phyloP scores from a whole-genome alignment of 2,888 invertebrate species.

The Achlya flavicornis region DNA sequence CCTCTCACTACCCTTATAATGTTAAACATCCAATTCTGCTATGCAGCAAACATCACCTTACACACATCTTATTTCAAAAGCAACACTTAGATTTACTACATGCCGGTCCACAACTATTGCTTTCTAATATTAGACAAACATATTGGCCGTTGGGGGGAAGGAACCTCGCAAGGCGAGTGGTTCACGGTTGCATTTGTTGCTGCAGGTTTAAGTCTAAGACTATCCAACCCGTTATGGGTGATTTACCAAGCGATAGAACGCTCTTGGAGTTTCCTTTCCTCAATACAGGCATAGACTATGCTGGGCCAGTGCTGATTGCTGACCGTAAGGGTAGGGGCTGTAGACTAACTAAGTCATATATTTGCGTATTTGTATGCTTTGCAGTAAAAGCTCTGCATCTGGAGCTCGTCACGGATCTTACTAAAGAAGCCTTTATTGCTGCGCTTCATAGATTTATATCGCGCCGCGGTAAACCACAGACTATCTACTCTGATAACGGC shows the following conservation, averaged over 20 bases:
- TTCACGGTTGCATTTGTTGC: no score
- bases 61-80: no score
- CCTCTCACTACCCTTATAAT: no score
- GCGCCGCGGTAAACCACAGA: slow-evolving; percentile 5
- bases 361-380: slow-evolving; percentile 19
- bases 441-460: slow-evolving; percentile 7
- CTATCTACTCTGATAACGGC: slow-evolving; percentile 6
- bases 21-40: no score
- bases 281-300: slow-evolving; percentile 23
- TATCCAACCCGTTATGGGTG: slow-evolving; percentile 21
- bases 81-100: no score
- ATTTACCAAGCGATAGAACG: slow-evolving; percentile 15
- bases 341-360: slow-evolving; percentile 21
- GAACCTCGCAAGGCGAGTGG: no score
- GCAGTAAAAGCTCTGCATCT: slow-evolving; percentile 14
- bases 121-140: no score
- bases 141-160: no score
- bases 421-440: not conserved
- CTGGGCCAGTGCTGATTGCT: slow-evolving; percentile 24
- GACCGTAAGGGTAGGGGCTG: slow-evolving; percentile 21
- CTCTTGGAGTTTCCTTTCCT: slow-evolving; percentile 21
- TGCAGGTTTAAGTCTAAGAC: no score
- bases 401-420: slow-evolving; percentile 9
- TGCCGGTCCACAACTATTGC: no score
- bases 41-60: no score